Evolutionary conservation across 2,797 vertebrate species (phyloP).

Genomic region (Pteropus rufus): DNA sequence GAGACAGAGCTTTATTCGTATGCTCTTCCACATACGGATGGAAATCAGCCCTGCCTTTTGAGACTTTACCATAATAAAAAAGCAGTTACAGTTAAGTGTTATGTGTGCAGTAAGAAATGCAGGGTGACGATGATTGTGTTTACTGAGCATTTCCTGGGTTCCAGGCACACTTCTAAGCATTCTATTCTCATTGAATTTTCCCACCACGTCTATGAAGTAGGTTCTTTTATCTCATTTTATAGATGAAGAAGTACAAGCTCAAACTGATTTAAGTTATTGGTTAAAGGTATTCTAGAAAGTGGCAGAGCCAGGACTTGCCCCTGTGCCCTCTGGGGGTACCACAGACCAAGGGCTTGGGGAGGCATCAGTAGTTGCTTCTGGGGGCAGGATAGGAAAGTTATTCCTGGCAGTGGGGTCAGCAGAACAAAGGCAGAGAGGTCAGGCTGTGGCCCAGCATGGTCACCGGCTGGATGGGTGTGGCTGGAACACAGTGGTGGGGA

Average conservation of each 20-base stretch:
- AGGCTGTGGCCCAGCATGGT: neutral
- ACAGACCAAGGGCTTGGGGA: neutral
- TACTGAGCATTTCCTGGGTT: no score
- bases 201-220: neutral
- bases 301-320: neutral
- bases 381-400: no score
- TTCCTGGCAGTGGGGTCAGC: neutral
- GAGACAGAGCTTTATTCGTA: neutral
- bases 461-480: neutral
- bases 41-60: neutral
- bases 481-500: fast-evolving
- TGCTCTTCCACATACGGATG: neutral
- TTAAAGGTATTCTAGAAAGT: neutral
- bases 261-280: neutral
- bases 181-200: neutral
- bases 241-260: neutral
- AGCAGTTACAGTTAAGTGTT: fast-evolving
- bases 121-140: no score
- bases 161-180: neutral
- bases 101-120: fast-evolving
- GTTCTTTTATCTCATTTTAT: neutral
- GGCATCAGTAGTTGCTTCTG: neutral
- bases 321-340: neutral
- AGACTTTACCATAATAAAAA: neutral
- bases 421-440: neutral